These are phyloP conservation scores for Tetragonula carbonaria DNA, from an alignment of 2,888 invertebrate species.

Conservation along the genomic window DNA sequence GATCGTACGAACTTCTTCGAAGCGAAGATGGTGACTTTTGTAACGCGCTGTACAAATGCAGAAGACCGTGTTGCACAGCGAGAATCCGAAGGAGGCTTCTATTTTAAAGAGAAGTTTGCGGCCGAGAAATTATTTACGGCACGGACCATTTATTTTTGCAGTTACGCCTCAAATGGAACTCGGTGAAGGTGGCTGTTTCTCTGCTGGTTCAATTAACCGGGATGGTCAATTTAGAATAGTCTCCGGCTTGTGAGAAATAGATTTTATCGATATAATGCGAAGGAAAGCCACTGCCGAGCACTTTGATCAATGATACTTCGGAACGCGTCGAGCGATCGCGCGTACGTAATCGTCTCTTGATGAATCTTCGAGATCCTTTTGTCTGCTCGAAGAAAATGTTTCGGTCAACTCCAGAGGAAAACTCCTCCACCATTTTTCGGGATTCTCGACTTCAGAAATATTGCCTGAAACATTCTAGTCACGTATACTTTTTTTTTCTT, in stretches of 20 bases:
- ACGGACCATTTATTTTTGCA: constrained; percentile 48
- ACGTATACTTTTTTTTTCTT: neutral
- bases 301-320: neutral
- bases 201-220: constrained; percentile 7
- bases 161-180: constrained; percentile 37
- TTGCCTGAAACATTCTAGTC: neutral
- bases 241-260: constrained; percentile 37
- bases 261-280: constrained; percentile 9
- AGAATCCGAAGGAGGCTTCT: constrained; percentile 28
- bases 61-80: neutral
- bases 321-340: neutral
- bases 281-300: neutral
- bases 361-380: neutral
- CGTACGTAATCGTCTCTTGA: neutral
- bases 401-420: neutral
- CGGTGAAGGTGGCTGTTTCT: constrained; percentile 23
- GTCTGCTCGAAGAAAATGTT: neutral
- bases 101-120: constrained; percentile 35
- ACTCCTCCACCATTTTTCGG: neutral
- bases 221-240: constrained; percentile 26
- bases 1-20: too few relatives aligned
- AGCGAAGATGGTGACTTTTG: neutral
- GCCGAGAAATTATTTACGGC: constrained; percentile 47
- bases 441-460: neutral
- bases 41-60: neutral